Conservation (phyloP, 2,113 vertebrate genomes). For the Gasterosteus nipponicus region DNA sequence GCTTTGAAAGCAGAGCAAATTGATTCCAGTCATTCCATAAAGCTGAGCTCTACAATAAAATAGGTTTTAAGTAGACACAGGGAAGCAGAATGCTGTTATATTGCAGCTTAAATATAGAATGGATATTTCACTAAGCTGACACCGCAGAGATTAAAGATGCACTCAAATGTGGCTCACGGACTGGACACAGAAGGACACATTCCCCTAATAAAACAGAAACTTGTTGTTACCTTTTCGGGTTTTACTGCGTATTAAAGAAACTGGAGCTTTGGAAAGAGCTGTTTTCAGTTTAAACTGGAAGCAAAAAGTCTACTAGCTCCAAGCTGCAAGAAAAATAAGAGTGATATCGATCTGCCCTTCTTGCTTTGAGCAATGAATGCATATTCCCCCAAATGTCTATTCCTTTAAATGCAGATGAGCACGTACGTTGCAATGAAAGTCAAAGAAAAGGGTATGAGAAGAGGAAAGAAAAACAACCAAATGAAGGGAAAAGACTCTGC, state of each 20-base stretch:
- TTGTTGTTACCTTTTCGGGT: background rate
- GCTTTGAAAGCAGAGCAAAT: conserved; percentile 41
- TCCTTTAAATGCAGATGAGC: background rate
- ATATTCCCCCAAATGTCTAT: background rate
- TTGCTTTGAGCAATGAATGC: no score
- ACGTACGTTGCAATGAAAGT: background rate
- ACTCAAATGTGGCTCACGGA: background rate
- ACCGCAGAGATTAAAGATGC: conserved; percentile 27
- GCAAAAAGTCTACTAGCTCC: no score
- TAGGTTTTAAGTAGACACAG: background rate
- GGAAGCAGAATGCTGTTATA: conserved; percentile 2
- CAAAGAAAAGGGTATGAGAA: background rate
- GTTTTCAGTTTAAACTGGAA: no score
- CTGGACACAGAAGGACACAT: background rate
- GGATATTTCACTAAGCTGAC: conserved; percentile 1
- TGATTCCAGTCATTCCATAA: conserved; percentile 17
- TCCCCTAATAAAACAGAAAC: background rate
- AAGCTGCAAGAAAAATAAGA: no score
- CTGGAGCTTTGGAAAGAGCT: background rate
- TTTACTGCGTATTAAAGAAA: background rate
- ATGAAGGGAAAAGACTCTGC: conserved; percentile 19
- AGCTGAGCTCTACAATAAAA: conserved; percentile 35
- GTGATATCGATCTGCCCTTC: no score
- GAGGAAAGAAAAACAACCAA: background rate
- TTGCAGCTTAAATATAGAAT: conserved; percentile 19